Evolutionary conservation across 1,140 invertebrate genomes (phyloP).

Genomic region (Cotesia glomerata): DNA sequence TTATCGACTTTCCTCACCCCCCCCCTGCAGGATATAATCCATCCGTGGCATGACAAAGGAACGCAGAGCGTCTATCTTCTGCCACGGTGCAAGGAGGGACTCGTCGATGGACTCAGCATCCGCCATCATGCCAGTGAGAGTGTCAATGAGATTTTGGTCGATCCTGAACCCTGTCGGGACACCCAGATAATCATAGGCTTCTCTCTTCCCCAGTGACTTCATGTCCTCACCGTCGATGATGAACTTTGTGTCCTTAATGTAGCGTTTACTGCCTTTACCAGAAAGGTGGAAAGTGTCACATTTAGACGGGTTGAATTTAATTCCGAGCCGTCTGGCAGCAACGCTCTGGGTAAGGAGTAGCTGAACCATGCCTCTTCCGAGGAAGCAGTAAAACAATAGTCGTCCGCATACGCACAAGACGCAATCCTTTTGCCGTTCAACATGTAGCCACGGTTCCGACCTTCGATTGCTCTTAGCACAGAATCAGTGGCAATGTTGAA

Average conservation of each 20-base stretch:
- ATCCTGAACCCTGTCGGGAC: conserved; percentile 42
- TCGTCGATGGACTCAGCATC: conserved; percentile 34
- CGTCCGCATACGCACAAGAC: too few species aligned
- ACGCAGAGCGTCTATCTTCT: conserved; percentile 50
- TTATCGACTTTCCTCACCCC: conserved; percentile 37
- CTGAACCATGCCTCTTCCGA: not conserved
- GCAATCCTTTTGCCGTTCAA: too few species aligned
- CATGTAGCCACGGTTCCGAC: too few species aligned
- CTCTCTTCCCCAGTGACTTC: conserved; percentile 23
- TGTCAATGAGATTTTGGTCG: conserved; percentile 33
- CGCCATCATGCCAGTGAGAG: conserved; percentile 26
- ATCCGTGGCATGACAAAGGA: conserved; percentile 49
- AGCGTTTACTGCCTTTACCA: too few species aligned
- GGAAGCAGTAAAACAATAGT: not conserved
- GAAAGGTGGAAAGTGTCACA: too few species aligned
- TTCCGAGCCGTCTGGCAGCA: not conserved
- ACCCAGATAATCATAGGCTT: conserved; percentile 43
- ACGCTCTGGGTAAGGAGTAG: not conserved
- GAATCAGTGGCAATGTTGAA: not conserved
- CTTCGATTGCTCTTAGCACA: not conserved
- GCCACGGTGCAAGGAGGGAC: conserved; percentile 51
- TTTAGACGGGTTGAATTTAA: not conserved
- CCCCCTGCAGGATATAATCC: conserved; percentile 44
- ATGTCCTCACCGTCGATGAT: conserved; percentile 23
- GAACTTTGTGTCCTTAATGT: not conserved